phyloP scores from a whole-genome alignment of 53 echinoderm and acorn worm genomes.

The Hippasteria phrygiana region DNA sequence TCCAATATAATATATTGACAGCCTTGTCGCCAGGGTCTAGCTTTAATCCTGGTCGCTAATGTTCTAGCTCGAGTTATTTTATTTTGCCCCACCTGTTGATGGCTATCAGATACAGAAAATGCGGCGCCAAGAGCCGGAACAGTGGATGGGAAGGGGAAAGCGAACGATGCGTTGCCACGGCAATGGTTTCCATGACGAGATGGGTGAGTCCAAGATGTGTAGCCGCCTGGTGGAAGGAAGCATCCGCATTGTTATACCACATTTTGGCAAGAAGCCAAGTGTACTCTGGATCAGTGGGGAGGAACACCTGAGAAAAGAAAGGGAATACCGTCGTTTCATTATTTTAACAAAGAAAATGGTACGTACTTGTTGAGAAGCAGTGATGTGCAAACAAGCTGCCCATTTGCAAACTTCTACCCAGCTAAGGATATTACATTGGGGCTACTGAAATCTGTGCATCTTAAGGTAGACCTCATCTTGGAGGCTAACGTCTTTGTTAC shows the following conservation, averaged over 20 bases:
- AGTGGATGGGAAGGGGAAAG: constrained; percentile 94
- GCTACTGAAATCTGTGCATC: too few relatives aligned
- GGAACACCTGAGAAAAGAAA: constrained; percentile 89
- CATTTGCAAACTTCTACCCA: too few relatives aligned
- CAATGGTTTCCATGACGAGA: constrained; percentile 87
- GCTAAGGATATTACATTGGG: too few relatives aligned
- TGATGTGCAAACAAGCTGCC: too few relatives aligned
- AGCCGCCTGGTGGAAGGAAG: constrained; percentile 82
- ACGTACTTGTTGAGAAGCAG: too few relatives aligned
- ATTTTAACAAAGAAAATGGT: too few relatives aligned
- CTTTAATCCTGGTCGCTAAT: too few relatives aligned
- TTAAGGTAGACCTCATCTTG: too few relatives aligned
- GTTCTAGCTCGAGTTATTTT: not conserved
- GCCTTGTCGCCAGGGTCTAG: too few relatives aligned
- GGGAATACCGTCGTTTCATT: too few relatives aligned
- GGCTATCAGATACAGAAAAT: constrained; percentile 92
- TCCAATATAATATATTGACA: too few relatives aligned
- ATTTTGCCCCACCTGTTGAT: constrained; percentile 75
- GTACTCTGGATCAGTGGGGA: constrained; percentile 86
- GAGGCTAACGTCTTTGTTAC: too few relatives aligned
- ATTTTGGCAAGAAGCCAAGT: constrained; percentile 95
- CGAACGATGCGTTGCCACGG: constrained; percentile 77
- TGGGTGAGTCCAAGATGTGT: constrained; percentile 93
- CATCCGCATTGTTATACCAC: constrained; percentile 94
- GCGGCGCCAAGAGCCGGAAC: constrained; percentile 90